Evolutionary conservation across 2,113 vertebrate genomes (phyloP).

Genomic region (Nansenia antarctica): DNA sequence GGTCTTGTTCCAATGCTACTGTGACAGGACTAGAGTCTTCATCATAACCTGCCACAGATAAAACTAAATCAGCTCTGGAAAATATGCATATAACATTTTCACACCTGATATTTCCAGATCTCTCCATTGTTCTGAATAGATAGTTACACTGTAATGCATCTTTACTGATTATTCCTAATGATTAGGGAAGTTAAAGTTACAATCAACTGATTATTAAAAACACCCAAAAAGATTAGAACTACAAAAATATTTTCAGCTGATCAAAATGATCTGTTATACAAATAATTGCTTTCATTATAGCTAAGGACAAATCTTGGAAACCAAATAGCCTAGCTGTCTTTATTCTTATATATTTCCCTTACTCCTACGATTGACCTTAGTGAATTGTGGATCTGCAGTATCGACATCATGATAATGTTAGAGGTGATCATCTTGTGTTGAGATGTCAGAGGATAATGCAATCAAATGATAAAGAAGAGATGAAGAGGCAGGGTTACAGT

Average conservation of each 20-base stretch:
- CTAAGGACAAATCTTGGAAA: too few relatives aligned
- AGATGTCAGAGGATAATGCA: neutral
- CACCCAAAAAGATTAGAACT: neutral
- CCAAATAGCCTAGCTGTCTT: neutral
- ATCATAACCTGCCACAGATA: conserved; percentile 82
- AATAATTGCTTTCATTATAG: too few relatives aligned
- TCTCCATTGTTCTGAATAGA: neutral
- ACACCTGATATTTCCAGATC: neutral
- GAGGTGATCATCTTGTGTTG: neutral
- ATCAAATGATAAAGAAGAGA: neutral
- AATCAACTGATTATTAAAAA: neutral
- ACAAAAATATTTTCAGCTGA: neutral
- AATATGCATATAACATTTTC: conserved; percentile 4
- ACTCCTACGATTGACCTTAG: neutral
- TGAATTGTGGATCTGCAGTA: neutral
- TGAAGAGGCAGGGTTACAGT: conserved; percentile 18
- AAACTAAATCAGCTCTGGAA: conserved; percentile 77
- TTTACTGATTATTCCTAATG: neutral
- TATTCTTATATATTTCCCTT: neutral
- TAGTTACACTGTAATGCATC: neutral
- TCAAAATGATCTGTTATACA: neutral
- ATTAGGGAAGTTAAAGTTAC: neutral
- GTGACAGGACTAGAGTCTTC: conserved; percentile 74
- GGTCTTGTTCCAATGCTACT: conserved; percentile 78
- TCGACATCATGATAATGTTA: neutral